Conservation (phyloP, 1,140 invertebrate species). For the Rhynchophorus ferrugineus region DNA sequence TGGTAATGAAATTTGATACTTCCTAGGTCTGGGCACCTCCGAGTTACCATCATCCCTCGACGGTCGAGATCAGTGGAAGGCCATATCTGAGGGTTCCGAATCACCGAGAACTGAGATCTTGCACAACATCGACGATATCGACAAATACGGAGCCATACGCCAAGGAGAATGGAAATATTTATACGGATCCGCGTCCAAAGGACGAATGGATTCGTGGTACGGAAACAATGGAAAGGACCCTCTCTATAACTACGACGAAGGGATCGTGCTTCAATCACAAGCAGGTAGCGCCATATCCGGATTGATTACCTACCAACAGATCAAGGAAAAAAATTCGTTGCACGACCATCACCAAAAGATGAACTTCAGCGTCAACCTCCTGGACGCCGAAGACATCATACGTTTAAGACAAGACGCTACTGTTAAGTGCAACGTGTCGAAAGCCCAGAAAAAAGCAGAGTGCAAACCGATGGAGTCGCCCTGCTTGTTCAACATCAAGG, state of each 20-base stretch:
- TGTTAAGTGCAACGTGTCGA: slow-evolving; percentile 35
- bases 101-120: slow-evolving; percentile 58
- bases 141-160: slow-evolving; percentile 53
- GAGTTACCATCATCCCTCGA: slow-evolving; percentile 46
- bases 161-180: slow-evolving; percentile 67
- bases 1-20: background rate
- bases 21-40: slow-evolving; percentile 28
- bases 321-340: slow-evolving; percentile 33
- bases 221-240: slow-evolving; percentile 46
- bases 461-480: slow-evolving; percentile 50
- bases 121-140: slow-evolving; percentile 63
- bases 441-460: slow-evolving; percentile 22
- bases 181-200: slow-evolving; percentile 48
- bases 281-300: slow-evolving; percentile 43
- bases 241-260: slow-evolving; percentile 40
- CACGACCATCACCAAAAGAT: slow-evolving; percentile 2
- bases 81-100: slow-evolving; percentile 44
- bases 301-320: slow-evolving; percentile 41
- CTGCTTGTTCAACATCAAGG: slow-evolving; percentile 65
- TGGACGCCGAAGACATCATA: slow-evolving; percentile 38
- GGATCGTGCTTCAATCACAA: slow-evolving; percentile 45
- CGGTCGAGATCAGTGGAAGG: slow-evolving; percentile 63
- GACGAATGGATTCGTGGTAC: slow-evolving; percentile 49
- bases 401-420: slow-evolving; percentile 41
- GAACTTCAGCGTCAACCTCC: slow-evolving; percentile 27